Evolutionary conservation across 1,140 invertebrate species (phyloP).

Genomic region (Drosophila mayri): DNA sequence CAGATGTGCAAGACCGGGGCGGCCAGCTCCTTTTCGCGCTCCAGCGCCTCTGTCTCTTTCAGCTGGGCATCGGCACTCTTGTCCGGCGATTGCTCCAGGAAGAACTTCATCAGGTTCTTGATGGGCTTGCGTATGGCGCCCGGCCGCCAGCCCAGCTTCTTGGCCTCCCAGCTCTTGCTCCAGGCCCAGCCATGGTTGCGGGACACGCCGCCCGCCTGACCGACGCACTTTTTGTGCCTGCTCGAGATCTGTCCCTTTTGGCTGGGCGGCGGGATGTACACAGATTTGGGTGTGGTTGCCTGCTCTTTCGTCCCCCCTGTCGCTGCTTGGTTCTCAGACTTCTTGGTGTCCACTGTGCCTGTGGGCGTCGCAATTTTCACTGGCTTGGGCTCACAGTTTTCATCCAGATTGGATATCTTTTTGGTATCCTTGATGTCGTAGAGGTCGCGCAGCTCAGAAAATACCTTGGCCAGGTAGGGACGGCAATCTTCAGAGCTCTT

Average conservation of each 20-base stretch:
- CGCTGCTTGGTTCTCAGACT: background rate
- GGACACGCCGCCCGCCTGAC: conserved; percentile 47
- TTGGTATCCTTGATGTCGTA: conserved; percentile 65
- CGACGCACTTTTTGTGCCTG: conserved; percentile 64
- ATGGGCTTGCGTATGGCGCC: conserved; percentile 75
- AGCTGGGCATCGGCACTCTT: conserved; percentile 28
- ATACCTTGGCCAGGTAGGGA: conserved; percentile 70
- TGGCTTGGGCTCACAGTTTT: conserved; percentile 34
- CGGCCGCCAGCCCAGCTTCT: conserved; percentile 68
- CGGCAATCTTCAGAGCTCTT: conserved; percentile 52
- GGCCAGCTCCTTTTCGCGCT: conserved; percentile 19
- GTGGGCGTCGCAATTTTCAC: background rate
- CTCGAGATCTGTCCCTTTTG: conserved; percentile 6
- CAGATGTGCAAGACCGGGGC: conserved; percentile 62
- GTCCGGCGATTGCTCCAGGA: conserved; percentile 48
- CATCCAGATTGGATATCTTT: conserved; percentile 35
- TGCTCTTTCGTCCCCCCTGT: background rate
- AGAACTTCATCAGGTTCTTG: conserved; percentile 74
- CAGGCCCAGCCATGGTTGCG: conserved; percentile 77
- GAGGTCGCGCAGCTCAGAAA: conserved; percentile 75
- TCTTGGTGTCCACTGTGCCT: background rate
- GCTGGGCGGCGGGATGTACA: background rate
- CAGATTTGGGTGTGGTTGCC: background rate
- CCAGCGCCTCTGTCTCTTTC: background rate
- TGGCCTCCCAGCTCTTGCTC: conserved; percentile 39